Base-by-base conservation (phyloP, 2,888 invertebrate species). In the Caenorhabditis imperialis region DNA sequence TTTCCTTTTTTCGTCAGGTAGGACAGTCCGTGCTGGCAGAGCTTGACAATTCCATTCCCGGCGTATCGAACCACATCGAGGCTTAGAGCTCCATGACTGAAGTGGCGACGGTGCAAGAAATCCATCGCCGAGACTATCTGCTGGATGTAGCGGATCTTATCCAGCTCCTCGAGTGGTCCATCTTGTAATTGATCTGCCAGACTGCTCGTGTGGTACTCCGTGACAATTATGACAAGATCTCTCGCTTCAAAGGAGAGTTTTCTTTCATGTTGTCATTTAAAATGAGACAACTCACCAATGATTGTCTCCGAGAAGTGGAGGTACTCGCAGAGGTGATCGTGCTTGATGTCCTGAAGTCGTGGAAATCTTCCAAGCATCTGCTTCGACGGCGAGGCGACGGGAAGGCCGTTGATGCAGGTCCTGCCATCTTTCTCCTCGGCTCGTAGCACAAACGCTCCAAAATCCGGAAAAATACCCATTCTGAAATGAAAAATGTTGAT, bases 311-410 rank as follows among this genome's bases (percentile, higher is more conserved):
- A 57, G 27, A 63, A 63, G 23, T 63, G 58, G 8, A 58, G n/a
- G n/a, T 62, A 57, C 8, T 10, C 30, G 8, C 42, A 44, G 10
- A 98, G 90, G 89, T 94, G 92, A 0, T 92, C 92, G 42, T 82
- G 80, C 0, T 62, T 47, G 70, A 87, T 48, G 79, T 83, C 23
- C 20, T 62, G 54, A 10, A 78, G 67, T 1, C 38, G 25, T 33
- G 74, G 76, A 37, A 77, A 80, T 38, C 69, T 69, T 45, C 78
- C 81, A 16, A 77, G 62, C 87, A 98, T 95, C 62, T 94, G 93
- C 75, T 97, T 95, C 0, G 96, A 96, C 89, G 97, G 96, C 2
- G 97, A 96, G 1, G 97, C 97, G 20, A 97, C 90, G 0, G 98
- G 98, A 50, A 98, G 90, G 1, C 98, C 97, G 90, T 98, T 98